Evolutionary conservation across 2,113 vertebrate species (phyloP), one percentile per base, ranked within the genome.

Genomic region (Barnardius zonarius): DNA sequence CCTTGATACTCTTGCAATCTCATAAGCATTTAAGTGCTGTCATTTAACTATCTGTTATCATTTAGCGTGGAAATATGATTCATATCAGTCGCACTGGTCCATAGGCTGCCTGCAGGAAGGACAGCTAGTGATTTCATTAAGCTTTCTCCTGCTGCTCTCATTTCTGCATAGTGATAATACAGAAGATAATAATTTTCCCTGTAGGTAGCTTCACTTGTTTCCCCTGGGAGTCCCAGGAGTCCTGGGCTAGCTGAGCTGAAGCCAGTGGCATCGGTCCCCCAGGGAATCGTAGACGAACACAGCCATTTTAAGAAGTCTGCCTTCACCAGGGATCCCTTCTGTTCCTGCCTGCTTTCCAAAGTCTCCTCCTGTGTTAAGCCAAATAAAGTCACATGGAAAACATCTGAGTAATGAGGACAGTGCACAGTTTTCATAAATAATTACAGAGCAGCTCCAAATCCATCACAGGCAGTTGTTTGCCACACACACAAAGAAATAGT

Each of bases 351-450:
- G 64, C 57, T 84, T 90, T 94, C 80, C 51, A 52, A 83, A 83
- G 66, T 78, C 66, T 95, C 83, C 68, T 90, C 31, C 73, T 82
- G 48, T 24, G 44, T 74, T 86, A 95, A 94, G 73, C 77, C 86
- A 90, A 93, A 88, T 77, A 94, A 94, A 95, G 90, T 90, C 92
- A 95, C 77, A 86, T 2, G 31, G 73, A 83, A 90, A 92, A 55
- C 92, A 93, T 93, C 83, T 88, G 88, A 96, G 92, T 95, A 95
- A 95, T 92, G 95, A 94, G 95, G 90, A 87, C 90, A 92, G 73
- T 39, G 57, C 83, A 88, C 61, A 86, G 86, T 82, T 93, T 95
- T 97, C 90, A 94, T 94, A 95, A 96, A 96, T 96, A 94, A 95
- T 96, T 95, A 87, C 92, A 88, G 88, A 94, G 90, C 61, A 82